Evolutionary conservation across 64 coral and sea anemone species (phyloP).

Genomic region (Montipora efflorescens): DNA sequence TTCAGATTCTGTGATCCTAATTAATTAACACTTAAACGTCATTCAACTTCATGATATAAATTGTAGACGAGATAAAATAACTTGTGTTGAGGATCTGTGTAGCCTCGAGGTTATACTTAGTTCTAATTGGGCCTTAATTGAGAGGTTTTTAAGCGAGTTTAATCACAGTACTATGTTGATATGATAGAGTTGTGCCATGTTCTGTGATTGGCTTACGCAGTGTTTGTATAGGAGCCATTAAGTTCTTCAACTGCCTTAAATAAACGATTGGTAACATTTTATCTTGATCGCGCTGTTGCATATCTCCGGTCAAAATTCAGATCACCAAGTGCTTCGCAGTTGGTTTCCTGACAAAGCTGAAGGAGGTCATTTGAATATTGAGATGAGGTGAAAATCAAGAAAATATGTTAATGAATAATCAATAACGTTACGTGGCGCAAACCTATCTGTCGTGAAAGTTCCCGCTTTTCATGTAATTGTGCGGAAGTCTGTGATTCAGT

Average conservation of each 20-base stretch:
- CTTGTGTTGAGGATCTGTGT: neutral
- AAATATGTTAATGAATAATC: neutral
- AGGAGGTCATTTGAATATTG: neutral
- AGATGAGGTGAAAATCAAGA: neutral
- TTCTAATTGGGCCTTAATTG: neutral
- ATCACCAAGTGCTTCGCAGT: neutral
- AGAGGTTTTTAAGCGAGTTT: neutral
- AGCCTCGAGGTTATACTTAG: neutral
- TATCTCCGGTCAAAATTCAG: neutral
- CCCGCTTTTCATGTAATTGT: neutral
- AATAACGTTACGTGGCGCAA: no score
- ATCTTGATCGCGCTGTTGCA: neutral
- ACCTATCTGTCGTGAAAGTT: no score
- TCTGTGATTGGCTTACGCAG: neutral
- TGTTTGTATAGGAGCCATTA: slow-evolving; percentile 25
- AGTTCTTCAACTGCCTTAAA: slow-evolving; percentile 48
- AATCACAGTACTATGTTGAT: neutral
- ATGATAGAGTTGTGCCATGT: neutral
- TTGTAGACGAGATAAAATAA: neutral
- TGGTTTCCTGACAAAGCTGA: neutral
- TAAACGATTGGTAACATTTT: slow-evolving; percentile 19
- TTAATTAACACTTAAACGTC: no score
- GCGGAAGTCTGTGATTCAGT: neutral
- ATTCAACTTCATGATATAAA: no score
- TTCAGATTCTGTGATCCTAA: no score